phyloP scores from a whole-genome alignment of 1,140 invertebrate genomes.

The Oncopodura yosiiana region DNA sequence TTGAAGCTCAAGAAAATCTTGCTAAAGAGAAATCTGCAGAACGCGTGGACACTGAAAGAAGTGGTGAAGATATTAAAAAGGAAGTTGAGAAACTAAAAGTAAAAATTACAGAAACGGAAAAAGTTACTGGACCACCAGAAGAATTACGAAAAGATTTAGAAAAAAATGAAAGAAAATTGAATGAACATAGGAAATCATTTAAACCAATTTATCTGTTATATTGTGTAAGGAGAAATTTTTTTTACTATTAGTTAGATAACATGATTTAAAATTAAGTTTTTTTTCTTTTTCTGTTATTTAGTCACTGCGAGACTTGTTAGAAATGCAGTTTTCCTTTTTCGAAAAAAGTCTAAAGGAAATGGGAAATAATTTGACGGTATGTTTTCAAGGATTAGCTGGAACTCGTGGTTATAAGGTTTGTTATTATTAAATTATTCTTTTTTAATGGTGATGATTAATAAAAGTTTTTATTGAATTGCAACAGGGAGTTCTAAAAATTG shows the following conservation, averaged over 20 bases:
- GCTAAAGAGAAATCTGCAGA: neutral
- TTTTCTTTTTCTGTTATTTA: neutral
- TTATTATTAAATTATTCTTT: neutral
- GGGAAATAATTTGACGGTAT: slow-evolving; percentile 1
- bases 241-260: neutral
- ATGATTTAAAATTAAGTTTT: neutral
- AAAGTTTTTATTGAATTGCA: neutral
- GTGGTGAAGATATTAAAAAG: slow-evolving; percentile 2
- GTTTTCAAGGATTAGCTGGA: slow-evolving; percentile 12
- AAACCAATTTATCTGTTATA: no score
- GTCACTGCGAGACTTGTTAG: neutral
- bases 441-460: slow-evolving; percentile 3
- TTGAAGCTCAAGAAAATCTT: neutral
- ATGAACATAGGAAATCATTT: no score
- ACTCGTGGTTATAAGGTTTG: slow-evolving; percentile 23
- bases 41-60: neutral
- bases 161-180: neutral
- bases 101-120: neutral
- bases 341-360: neutral
- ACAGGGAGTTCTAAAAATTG: slow-evolving; percentile 23
- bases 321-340: neutral
- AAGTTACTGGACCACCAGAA: neutral
- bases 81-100: slow-evolving; percentile 5
- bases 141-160: neutral
- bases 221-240: no score